phyloP scores from a whole-genome alignment of 2,113 vertebrate species.

The Tragelaphus scriptus region DNA sequence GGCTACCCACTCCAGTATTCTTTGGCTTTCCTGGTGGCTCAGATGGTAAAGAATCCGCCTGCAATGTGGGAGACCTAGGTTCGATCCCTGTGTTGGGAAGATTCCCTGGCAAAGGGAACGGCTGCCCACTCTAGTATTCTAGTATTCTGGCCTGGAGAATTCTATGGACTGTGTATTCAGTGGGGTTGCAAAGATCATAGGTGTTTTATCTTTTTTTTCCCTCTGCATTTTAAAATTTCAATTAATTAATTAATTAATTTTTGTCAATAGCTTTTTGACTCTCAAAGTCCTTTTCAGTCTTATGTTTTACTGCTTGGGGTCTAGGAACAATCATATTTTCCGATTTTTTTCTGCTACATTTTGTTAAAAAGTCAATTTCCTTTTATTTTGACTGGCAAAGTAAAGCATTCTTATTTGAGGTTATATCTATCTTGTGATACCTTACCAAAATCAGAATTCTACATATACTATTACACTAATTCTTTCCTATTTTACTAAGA shows the following conservation, averaged over 20 bases:
- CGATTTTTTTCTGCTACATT: background rate
- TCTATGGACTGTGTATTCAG: background rate
- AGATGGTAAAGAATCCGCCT: background rate
- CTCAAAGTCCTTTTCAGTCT: background rate
- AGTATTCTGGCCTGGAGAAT: background rate
- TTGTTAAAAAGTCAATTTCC: background rate
- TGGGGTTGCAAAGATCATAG: background rate
- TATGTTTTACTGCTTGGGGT: background rate
- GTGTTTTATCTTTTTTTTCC: background rate
- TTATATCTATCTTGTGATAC: background rate
- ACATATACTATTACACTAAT: background rate
- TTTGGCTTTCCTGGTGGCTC: background rate
- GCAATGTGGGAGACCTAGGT: background rate
- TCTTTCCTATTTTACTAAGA: background rate
- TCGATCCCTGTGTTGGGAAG: background rate
- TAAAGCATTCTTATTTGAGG: background rate
- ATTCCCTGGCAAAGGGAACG: background rate
- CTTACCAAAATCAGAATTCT: background rate
- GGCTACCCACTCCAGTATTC: background rate
- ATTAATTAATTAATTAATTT: background rate
- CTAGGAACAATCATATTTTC: background rate
- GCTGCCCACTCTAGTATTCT: background rate
- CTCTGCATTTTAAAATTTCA: background rate
- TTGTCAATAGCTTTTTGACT: background rate
- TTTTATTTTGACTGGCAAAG: background rate